phyloP scores from a whole-genome alignment of 2,113 vertebrate genomes.

The Serilophus lunatus region DNA sequence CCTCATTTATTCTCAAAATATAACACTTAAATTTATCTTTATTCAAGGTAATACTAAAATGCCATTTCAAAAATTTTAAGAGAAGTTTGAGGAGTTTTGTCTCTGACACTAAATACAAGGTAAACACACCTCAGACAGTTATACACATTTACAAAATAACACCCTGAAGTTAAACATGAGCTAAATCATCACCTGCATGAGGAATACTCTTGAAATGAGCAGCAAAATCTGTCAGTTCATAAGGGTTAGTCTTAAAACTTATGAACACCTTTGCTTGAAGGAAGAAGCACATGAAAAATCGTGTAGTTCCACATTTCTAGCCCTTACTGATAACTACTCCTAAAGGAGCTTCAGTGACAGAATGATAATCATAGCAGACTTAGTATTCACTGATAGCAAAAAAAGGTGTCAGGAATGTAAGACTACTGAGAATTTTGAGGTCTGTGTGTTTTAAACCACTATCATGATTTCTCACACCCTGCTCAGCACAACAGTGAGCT shows the following conservation, averaged over 20 bases:
- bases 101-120: background rate
- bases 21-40: background rate
- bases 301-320: background rate
- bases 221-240: background rate
- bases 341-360: background rate
- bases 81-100: background rate
- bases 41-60: background rate
- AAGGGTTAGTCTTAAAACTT: background rate
- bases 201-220: background rate
- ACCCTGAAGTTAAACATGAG: background rate
- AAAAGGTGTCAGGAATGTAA: background rate
- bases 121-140: background rate
- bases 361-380: background rate
- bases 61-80: background rate
- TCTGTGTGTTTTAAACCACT: background rate
- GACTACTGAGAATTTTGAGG: background rate
- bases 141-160: background rate
- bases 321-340: background rate
- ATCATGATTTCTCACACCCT: background rate
- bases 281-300: background rate
- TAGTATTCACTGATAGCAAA: background rate
- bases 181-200: background rate
- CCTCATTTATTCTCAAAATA: background rate
- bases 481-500: background rate
- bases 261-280: background rate